A percentile compares a stretch with the other conserved stretches of the same genome.
Evolutionary conservation across 2,888 invertebrate genomes (phyloP).

Genomic region (Eupelmus urozonus): DNA sequence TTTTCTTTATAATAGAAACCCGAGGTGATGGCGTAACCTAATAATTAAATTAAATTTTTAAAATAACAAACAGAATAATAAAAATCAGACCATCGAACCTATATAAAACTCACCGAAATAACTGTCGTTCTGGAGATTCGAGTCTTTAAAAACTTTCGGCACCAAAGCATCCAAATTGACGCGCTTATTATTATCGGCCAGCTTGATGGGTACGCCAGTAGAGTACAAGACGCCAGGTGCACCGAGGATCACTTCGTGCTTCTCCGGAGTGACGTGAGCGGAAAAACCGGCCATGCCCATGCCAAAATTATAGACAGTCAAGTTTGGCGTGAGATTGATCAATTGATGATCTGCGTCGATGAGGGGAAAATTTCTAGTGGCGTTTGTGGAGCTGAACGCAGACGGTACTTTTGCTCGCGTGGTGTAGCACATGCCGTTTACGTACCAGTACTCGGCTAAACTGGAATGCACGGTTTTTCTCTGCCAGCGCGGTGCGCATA

Average conservation of each 20-base stretch:
- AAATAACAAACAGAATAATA: too few species aligned
- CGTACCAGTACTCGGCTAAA: slow-evolving; percentile 55
- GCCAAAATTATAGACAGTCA: slow-evolving; percentile 64
- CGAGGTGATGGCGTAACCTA: slow-evolving; percentile 69
- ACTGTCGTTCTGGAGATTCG: slow-evolving; percentile 19
- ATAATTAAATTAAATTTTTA: not conserved
- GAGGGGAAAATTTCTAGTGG: slow-evolving; percentile 1
- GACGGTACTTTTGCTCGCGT: slow-evolving; percentile 23
- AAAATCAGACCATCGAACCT: too few species aligned
- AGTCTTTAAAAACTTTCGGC: slow-evolving; percentile 1
- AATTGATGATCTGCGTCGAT: not conserved
- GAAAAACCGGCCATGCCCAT: slow-evolving; percentile 69
- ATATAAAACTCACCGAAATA: slow-evolving; percentile 71
- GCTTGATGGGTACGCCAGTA: slow-evolving; percentile 63
- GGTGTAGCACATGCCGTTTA: slow-evolving; percentile 72
- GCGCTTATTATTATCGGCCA: not conserved
- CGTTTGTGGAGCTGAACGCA: slow-evolving; percentile 52
- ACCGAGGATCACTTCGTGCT: slow-evolving; percentile 67
- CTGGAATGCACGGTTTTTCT: slow-evolving; percentile 52
- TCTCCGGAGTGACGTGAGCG: slow-evolving; percentile 60
- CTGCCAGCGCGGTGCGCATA: slow-evolving; percentile 76
- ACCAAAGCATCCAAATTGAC: not conserved
- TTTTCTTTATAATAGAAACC: slow-evolving; percentile 65
- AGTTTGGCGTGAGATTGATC: too few species aligned
- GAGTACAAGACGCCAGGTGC: slow-evolving; percentile 73